Evolutionary conservation across 2,888 invertebrate genomes (phyloP).

Genomic region (Torymus auratus): DNA sequence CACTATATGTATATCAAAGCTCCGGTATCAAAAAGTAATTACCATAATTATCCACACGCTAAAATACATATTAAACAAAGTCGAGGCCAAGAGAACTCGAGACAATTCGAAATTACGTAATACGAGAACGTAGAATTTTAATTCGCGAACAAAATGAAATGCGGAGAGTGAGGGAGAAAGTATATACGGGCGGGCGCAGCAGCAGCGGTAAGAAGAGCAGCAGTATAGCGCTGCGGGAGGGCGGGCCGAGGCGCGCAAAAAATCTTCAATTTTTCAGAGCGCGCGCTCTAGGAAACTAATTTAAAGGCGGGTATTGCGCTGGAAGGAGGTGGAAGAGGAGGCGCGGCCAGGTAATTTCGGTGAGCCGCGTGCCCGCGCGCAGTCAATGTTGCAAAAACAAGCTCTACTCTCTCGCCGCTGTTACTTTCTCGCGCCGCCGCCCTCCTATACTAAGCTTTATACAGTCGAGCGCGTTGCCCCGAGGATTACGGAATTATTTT

Average conservation of each 20-base stretch:
- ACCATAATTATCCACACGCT: background rate
- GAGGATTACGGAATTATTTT: too few relatives aligned
- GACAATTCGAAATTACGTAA: too few relatives aligned
- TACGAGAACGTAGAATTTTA: too few relatives aligned
- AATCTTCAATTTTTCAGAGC: conserved; percentile 31
- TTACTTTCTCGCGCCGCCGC: background rate
- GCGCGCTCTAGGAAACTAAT: conserved; percentile 28
- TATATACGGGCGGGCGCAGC: too few relatives aligned
- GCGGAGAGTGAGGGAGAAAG: background rate
- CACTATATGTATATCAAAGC: too few relatives aligned
- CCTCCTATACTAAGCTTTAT: background rate
- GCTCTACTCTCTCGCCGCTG: background rate
- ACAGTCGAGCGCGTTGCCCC: background rate
- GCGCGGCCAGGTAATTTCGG: conserved; percentile 36
- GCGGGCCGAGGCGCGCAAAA: background rate
- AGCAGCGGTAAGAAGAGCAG: background rate
- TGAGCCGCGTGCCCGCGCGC: background rate
- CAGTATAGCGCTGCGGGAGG: background rate
- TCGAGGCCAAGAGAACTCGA: too few relatives aligned
- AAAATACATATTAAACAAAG: background rate
- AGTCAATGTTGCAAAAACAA: conserved; percentile 14
- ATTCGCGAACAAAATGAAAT: background rate
- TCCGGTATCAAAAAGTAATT: too few relatives aligned
- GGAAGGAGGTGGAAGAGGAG: background rate
- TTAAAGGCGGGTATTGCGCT: conserved; percentile 17